A percentile compares a stretch with the other conserved stretches of the same genome.
phyloP scores from a whole-genome alignment of 1,140 invertebrate genomes.

The Saccostrea glomerata region DNA sequence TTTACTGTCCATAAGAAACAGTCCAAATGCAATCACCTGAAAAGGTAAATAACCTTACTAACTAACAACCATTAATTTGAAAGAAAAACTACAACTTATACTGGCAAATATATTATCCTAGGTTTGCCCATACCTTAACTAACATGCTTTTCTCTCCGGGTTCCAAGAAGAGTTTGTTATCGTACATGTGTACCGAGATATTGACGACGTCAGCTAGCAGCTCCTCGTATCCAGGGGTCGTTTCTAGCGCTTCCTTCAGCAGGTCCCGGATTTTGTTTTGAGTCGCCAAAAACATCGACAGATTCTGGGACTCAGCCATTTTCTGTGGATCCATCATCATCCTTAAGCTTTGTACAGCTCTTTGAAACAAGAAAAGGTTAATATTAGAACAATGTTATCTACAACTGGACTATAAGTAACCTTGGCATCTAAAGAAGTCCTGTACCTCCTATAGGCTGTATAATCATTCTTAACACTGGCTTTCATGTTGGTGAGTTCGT shows the following conservation, averaged over 20 bases:
- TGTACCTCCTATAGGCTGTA: constrained; percentile 95
- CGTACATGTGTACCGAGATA: constrained; percentile 98
- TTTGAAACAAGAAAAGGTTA: constrained; percentile 78
- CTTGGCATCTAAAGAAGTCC: background rate
- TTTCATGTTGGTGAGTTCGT: constrained; percentile 99
- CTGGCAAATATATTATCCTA: too few species aligned
- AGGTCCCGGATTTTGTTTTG: constrained; percentile 99
- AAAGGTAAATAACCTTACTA: background rate
- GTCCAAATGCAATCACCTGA: constrained; percentile 96
- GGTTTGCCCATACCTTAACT: too few species aligned
- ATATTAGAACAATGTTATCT: background rate
- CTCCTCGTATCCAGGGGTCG: constrained; percentile 90
- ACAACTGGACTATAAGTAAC: background rate
- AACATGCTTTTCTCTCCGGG: constrained; percentile 99
- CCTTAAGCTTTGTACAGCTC: constrained; percentile 89
- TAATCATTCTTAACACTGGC: constrained; percentile 99
- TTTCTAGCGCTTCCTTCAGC: constrained; percentile 89
- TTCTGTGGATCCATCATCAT: constrained; percentile 90
- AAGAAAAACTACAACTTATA: too few species aligned
- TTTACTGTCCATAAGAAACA: constrained; percentile 96
- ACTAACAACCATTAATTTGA: background rate
- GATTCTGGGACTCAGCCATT: constrained; percentile 97
- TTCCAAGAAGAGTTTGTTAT: constrained; percentile 97
- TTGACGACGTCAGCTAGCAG: constrained; percentile 97
- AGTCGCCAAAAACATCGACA: constrained; percentile 99